These are phyloP conservation scores for Thunnus albacares DNA, from an alignment of 2,797 vertebrate genomes.

Conservation along the genomic window DNA sequence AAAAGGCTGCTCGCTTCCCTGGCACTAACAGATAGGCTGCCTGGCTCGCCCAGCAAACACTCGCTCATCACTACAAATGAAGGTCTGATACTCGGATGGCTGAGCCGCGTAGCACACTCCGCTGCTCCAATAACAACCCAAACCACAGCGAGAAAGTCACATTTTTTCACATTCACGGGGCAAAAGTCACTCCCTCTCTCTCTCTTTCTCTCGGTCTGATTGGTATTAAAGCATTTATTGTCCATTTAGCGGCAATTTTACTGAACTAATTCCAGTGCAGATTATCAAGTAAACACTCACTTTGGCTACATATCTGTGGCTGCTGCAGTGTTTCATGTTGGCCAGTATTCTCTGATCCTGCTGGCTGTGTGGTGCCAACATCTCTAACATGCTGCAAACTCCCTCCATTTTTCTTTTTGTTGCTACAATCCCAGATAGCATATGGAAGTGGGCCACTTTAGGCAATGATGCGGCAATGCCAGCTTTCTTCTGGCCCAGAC, in stretches of 20 bases:
- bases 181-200: slow-evolving; percentile 7
- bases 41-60: slow-evolving; percentile 28
- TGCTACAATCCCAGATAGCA: no score
- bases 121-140: slow-evolving; percentile 2
- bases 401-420: background rate
- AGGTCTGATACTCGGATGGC: slow-evolving; percentile 34
- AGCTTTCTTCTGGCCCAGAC: no score
- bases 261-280: background rate
- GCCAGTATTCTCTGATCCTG: background rate
- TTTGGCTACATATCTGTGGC: background rate
- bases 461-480: no score
- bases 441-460: no score
- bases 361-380: background rate
- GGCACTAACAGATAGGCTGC: slow-evolving; percentile 52
- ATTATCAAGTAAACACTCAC: slow-evolving; percentile 8
- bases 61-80: slow-evolving; percentile 36
- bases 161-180: background rate
- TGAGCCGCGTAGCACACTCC: slow-evolving; percentile 45
- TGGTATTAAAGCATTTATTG: background rate
- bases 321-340: background rate
- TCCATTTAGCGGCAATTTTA: background rate
- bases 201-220: background rate
- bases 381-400: background rate
- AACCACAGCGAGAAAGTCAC: background rate
- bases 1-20: slow-evolving; percentile 56